Evolutionary conservation across 2,797 vertebrate species (phyloP), one percentile per base, ranked within the genome.

Genomic region (Anguilla pacifica): DNA sequence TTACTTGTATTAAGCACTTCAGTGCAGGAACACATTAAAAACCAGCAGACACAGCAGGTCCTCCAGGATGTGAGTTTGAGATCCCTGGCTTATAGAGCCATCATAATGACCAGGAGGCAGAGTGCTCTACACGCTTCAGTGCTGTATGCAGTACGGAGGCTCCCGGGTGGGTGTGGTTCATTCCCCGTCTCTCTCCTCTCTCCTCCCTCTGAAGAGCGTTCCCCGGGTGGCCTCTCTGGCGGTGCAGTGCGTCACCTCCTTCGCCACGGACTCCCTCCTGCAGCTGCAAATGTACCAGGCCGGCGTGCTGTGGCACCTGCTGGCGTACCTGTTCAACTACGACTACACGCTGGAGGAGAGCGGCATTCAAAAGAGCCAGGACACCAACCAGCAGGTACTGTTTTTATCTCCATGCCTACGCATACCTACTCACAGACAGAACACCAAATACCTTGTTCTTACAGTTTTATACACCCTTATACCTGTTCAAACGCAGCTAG

Each of bases 291-390:
- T 99, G 83, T 98, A 98, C 92, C 98, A 99, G 70, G 98, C 98
- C 49, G 99, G 98, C 7, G 97, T 98, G 89, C 96, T 99, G 39
- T 99, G 98, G 99, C 97, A 99, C 92, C 95, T 99, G 55, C 96
- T 99, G 88, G 97, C 97, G 89, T 97, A 97, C 92, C 97, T 99
- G 86, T 99, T 99, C 95, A 98, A 96, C 95, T 99, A 99, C 19
- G 99, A 99, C 93, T 99, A 98, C 88, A 99, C 99, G 0, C 96
- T 99, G 89, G 98, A 99, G 93, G 99, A 99, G 95, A 99, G 99
- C 0, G 99, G 99, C 1, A 98, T 99, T 90, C 97, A 98, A 92
- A 95, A 98, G 43, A 98, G 95, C 70, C 98, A 99, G 93, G 98
- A 99, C 79, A 98, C 98, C 1, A 99, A 99, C 91, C 98, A 99